Conservation (phyloP, 2,888 invertebrate species). For the Mythimna pallens region DNA sequence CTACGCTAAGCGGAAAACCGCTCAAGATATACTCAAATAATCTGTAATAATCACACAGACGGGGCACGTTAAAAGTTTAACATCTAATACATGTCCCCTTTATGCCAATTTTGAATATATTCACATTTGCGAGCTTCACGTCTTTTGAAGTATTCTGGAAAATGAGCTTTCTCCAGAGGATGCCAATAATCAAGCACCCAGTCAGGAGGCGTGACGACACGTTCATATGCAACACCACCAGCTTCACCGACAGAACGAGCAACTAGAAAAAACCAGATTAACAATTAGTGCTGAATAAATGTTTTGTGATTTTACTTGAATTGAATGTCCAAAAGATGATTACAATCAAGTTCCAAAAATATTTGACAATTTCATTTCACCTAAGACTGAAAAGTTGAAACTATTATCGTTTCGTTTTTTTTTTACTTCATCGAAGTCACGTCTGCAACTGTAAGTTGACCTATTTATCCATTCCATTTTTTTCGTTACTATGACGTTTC, state of each 20-base stretch:
- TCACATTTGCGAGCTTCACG: constrained; percentile 97
- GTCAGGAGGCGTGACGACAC: constrained; percentile 93
- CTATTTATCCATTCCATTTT: too few species aligned
- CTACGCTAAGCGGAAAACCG: neutral
- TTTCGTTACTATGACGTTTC: too few species aligned
- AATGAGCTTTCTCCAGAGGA: constrained; percentile 97
- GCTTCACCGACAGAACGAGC: constrained; percentile 92
- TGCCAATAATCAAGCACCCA: constrained; percentile 98
- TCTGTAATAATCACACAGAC: neutral
- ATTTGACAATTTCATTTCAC: too few species aligned
- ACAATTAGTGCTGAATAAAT: neutral
- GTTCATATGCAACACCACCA: constrained; percentile 94
- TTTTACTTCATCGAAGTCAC: too few species aligned
- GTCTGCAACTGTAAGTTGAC: too few species aligned
- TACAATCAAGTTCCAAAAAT: too few species aligned
- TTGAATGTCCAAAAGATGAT: too few species aligned
- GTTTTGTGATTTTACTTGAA: too few species aligned
- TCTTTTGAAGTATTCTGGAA: constrained; percentile 96
- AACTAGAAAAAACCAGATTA: constrained; percentile 72
- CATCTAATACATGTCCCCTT: constrained; percentile 71
- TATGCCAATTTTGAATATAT: constrained; percentile 95
- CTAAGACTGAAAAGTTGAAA: too few species aligned
- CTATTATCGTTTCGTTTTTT: too few species aligned
- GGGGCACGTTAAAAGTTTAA: neutral
- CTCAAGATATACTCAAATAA: neutral